Percentiles rank a stretch among this genome's conserved stretches.
phyloP scores from a whole-genome alignment of 1,140 invertebrate genomes.

The Steinernema feltiae region DNA sequence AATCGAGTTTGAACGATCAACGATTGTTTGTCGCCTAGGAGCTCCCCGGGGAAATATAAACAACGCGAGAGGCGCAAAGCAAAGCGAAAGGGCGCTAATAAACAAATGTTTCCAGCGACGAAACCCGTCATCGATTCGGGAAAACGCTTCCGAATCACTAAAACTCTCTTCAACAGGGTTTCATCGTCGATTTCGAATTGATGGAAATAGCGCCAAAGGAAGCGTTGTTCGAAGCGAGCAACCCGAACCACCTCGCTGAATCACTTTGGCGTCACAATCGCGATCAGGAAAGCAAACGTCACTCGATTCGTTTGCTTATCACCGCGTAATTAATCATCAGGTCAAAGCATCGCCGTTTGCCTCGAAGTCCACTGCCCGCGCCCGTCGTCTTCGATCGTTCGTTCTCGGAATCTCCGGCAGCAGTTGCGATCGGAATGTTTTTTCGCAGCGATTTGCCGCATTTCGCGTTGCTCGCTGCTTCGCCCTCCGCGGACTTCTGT shows the following conservation, averaged over 20 bases:
- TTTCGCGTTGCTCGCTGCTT: background rate
- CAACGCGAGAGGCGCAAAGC: background rate
- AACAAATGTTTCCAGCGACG: background rate
- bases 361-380: background rate
- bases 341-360: background rate
- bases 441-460: background rate
- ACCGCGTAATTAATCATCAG: background rate
- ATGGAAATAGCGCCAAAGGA: background rate
- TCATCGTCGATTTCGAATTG: background rate
- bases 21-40: background rate
- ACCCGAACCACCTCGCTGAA: background rate
- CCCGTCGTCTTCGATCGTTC: too few relatives aligned
- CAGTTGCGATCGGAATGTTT: conserved; percentile 5
- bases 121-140: background rate
- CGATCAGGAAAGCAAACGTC: background rate
- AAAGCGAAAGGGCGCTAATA: background rate
- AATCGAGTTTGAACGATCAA: conserved; percentile 5
- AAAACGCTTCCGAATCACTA: background rate
- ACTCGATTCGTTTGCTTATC: background rate
- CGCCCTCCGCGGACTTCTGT: background rate
- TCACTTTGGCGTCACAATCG: background rate
- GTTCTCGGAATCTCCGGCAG: background rate
- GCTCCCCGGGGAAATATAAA: background rate
- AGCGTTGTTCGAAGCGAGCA: background rate
- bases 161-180: too few relatives aligned